Conservation (phyloP, 2,888 invertebrate genomes). For the Podotricha telesiphe region DNA sequence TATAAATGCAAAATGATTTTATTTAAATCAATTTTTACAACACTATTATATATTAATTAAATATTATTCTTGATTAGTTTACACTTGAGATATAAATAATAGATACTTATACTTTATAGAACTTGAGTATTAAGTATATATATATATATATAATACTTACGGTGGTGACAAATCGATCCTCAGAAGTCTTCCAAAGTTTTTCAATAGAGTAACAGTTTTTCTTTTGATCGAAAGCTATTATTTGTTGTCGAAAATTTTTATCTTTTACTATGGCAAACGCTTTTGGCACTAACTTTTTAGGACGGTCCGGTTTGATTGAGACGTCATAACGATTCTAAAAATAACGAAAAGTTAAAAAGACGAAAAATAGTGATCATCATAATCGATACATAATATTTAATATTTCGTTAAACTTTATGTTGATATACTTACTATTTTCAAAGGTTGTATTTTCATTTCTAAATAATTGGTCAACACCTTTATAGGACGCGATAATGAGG, state of each 20-base stretch:
- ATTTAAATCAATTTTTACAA: too few relatives aligned
- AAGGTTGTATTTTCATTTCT: constrained; percentile 77
- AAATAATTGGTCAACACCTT: constrained; percentile 86
- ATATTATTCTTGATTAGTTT: too few relatives aligned
- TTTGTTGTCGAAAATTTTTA: constrained; percentile 62
- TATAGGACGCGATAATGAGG: constrained; percentile 47
- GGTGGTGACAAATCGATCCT: constrained; percentile 51
- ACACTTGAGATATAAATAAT: too few relatives aligned
- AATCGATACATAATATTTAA: too few relatives aligned
- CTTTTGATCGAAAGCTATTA: constrained; percentile 89
- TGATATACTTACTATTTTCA: constrained; percentile 65
- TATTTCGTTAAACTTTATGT: too few relatives aligned
- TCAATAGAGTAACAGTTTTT: constrained; percentile 85
- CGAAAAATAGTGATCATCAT: too few relatives aligned
- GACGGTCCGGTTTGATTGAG: constrained; percentile 86
- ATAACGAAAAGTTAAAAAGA: constrained; percentile 25
- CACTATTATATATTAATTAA: too few relatives aligned
- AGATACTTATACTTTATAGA: too few relatives aligned
- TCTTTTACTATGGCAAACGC: constrained; percentile 71
- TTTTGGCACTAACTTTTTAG: constrained; percentile 84
- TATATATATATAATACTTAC: too few relatives aligned
- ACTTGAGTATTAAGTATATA: too few relatives aligned
- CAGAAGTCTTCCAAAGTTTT: constrained; percentile 59
- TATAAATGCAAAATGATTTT: too few relatives aligned
- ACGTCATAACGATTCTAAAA: constrained; percentile 92